A percentile compares a stretch with the other conserved stretches of the same genome.
phyloP scores from a whole-genome alignment of 2,888 invertebrate species.

The Notodromas monacha region DNA sequence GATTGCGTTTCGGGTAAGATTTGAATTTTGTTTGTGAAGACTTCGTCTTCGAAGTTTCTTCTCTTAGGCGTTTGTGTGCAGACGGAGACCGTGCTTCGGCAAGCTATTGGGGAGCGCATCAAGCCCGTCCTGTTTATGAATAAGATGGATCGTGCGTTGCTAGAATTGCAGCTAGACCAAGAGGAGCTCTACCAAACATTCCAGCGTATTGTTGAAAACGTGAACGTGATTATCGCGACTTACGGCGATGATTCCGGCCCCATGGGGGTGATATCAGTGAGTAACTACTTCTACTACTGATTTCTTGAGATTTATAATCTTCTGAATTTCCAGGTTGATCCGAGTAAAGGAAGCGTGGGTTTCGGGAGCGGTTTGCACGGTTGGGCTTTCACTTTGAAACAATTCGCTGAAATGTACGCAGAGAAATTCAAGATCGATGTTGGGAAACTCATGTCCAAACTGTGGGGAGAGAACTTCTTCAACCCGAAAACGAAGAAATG shows the following conservation, averaged over 20 bases:
- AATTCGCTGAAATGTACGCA: conserved; percentile 95
- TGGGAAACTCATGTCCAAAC: conserved; percentile 68
- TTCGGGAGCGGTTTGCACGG: conserved; percentile 98
- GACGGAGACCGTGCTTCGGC: conserved; percentile 96
- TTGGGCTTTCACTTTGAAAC: conserved; percentile 98
- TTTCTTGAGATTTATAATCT: too few species aligned
- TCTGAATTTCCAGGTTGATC: too few species aligned
- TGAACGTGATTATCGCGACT: conserved; percentile 97
- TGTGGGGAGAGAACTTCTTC: conserved; percentile 98
- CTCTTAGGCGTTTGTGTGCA: conserved; percentile 99
- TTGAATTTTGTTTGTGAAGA: too few species aligned
- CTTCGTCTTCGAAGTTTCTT: too few species aligned
- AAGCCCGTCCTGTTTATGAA: conserved; percentile 99
- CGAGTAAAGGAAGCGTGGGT: conserved; percentile 91
- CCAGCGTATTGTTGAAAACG: conserved; percentile 83
- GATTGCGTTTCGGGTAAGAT: conserved; percentile 94
- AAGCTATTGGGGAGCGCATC: conserved; percentile 97
- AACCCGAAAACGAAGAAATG: conserved; percentile 90
- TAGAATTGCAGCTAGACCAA: conserved; percentile 77
- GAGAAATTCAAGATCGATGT: conserved; percentile 94
- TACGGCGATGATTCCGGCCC: conserved; percentile 84
- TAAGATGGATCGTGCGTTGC: conserved; percentile 98
- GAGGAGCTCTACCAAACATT: conserved; percentile 44
- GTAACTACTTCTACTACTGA: too few species aligned
- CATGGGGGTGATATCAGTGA: too few species aligned